Base-by-base conservation (phyloP, 1,140 invertebrate genomes). In the Stegodyphus dumicola region DNA sequence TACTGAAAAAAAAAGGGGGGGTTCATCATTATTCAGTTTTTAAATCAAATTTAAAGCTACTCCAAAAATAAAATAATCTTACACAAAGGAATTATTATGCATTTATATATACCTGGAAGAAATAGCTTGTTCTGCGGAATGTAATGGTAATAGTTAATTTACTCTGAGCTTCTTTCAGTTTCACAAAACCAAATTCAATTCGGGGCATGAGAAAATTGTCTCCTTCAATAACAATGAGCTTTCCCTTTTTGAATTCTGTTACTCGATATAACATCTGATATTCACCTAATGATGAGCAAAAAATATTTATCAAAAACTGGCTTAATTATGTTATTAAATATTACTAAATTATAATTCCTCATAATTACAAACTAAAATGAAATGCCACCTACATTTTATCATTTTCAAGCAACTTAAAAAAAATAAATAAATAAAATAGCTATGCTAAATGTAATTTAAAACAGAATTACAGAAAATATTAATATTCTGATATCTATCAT, bases 171-270 rank as follows among this genome's bases (percentile, higher is more conserved):
- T 81, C 79, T 49, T 87, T 84, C 15, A 87, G 49, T 73, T 81
- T 77, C 11, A 66, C 74, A 75, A 87, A 83, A 15, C 71, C n/a
- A 67, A 87, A 87, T 87, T 87, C 86, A 49, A 87, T 77, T 53
- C 79, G 60, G 6, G 86, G 86, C 33, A 17, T 70, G 9, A 87
- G 69, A 13, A 87, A 51, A 60, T 73, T 84, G 11, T 87, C 79
- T 4, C 86, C 77, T 73, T 87, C 86, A 53, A 83, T 67, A 66
- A 76, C 86, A 73, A 84, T 84, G 7, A 66, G 49, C 49, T 77
- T 83, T 33, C 71, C 74, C 53, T 71, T 76, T 64, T 81, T 77
- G 66, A 71, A 77, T 10, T 87, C 86, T 17, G 60, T 56, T 10
- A 87, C 76, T 54, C 67, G 51, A 66, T 87, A 87, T 10, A 87